These are phyloP conservation scores for Cosmia pyralina DNA, from an alignment of 2,888 invertebrate species.

Conservation along the genomic window DNA sequence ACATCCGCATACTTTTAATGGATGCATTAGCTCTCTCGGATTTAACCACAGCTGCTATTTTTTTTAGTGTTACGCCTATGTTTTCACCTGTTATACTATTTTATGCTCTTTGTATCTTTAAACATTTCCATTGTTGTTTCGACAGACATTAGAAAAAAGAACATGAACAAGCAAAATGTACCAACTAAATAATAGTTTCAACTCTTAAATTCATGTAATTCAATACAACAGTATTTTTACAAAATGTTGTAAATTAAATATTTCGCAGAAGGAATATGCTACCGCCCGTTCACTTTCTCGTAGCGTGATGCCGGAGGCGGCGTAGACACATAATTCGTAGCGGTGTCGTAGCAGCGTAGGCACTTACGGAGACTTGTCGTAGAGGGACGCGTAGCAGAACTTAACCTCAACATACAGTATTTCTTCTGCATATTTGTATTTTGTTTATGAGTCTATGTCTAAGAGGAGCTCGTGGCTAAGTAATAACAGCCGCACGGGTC, in stretches of 20 bases:
- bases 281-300: background rate
- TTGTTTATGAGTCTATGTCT: too few relatives aligned
- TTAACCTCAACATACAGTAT: background rate
- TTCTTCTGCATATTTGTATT: background rate
- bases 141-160: background rate
- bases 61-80: constrained; percentile 12
- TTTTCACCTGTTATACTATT: constrained; percentile 18
- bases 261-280: background rate
- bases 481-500: too few relatives aligned
- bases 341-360: constrained; percentile 36
- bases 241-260: background rate
- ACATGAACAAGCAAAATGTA: background rate
- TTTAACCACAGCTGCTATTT: constrained; percentile 20
- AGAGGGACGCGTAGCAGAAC: background rate
- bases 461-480: too few relatives aligned
- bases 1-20: constrained; percentile 33
- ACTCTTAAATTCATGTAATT: background rate
- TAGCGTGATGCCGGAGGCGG: constrained; percentile 4
- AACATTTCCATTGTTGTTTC: background rate
- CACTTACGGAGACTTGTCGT: constrained; percentile 4
- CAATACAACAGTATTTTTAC: background rate
- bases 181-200: too few relatives aligned
- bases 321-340: constrained; percentile 40
- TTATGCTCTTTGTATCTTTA: background rate
- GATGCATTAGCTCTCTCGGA: constrained; percentile 45